phyloP scores from a whole-genome alignment of 2,797 vertebrate genomes.

The Pseudotriccus pelzelni region DNA sequence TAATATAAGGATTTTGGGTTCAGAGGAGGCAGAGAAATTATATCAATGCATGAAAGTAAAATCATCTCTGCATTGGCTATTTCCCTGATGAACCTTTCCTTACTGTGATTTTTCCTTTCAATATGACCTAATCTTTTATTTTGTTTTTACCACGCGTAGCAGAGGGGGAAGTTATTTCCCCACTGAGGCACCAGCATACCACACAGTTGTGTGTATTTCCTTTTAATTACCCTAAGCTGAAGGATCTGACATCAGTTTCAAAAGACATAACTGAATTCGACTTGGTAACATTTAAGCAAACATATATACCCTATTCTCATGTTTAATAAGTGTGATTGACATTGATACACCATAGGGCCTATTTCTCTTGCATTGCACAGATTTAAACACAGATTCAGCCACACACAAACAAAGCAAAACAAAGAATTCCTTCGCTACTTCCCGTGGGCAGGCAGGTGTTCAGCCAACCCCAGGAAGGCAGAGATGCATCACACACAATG shows the following conservation, averaged over 20 bases:
- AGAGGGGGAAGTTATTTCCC: background rate
- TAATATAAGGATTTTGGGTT: background rate
- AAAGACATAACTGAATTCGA: background rate
- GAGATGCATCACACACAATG: fast-evolving
- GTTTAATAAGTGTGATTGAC: background rate
- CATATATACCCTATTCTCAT: background rate
- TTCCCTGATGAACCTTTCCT: background rate
- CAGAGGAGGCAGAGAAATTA: background rate
- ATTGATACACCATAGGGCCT: background rate
- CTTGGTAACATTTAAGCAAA: background rate
- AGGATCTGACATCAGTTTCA: background rate
- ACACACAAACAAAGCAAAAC: background rate
- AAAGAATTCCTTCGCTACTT: background rate
- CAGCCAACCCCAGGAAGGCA: background rate
- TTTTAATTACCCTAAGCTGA: background rate
- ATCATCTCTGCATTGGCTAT: background rate
- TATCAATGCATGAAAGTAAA: background rate
- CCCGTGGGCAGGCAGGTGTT: background rate
- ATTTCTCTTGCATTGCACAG: background rate
- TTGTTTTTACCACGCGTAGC: background rate
- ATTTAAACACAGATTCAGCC: background rate
- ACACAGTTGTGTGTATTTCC: background rate
- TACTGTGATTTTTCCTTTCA: background rate
- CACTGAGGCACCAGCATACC: background rate
- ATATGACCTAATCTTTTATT: background rate